Base-by-base conservation (phyloP, 92 coral and sea anemone species). In the Phymanthus crucifer region DNA sequence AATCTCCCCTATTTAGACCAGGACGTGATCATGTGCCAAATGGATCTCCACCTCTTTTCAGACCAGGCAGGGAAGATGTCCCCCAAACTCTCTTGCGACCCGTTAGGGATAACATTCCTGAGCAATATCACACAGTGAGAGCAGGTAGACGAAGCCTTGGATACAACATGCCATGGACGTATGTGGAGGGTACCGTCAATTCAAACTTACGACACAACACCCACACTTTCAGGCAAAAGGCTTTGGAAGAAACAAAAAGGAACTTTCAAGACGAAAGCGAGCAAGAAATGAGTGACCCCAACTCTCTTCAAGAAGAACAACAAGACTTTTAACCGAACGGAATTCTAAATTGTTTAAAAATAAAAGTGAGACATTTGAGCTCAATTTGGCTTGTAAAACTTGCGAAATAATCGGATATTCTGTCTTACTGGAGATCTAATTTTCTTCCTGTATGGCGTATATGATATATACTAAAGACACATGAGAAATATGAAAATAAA, bases 111-210 rank as follows among this genome's bases (percentile, higher is more conserved):
- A 14, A 33, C 4, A 43, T 21, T 38, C 64, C 69, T 27, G 70
- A 40, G 36, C 86, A 82, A 75, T 38, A 10, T 32, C 21, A 24
- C 23, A 4, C 65, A 3, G 80, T 82, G 17, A 40, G 86, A 64
- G 58, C 86, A 18, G 86, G 86, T 14, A 75, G 66, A 64, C 61
- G 79, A 45, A 75, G 78, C 34, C 29, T 64, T 64, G 71, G 45
- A 13, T 82, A 82, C 77, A 73, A 74, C 38, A 82, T 82, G 86
- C 86, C 86, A 11, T 82, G 86, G 86, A 82, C 80, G 8, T 82
- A 73, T 46, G 77, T 35, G 10, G 86, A 80, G 16, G 74, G 56
- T 12, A n/a, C 68, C 2, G 73, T 82, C 73, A 74, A 82, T 46
- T 58, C 86, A 52, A 65, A 82, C 74, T 47, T 65, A 32, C 77